phyloP scores from a whole-genome alignment of 2,113 vertebrate species.

The Gnathonemus echidnorhynchus region DNA sequence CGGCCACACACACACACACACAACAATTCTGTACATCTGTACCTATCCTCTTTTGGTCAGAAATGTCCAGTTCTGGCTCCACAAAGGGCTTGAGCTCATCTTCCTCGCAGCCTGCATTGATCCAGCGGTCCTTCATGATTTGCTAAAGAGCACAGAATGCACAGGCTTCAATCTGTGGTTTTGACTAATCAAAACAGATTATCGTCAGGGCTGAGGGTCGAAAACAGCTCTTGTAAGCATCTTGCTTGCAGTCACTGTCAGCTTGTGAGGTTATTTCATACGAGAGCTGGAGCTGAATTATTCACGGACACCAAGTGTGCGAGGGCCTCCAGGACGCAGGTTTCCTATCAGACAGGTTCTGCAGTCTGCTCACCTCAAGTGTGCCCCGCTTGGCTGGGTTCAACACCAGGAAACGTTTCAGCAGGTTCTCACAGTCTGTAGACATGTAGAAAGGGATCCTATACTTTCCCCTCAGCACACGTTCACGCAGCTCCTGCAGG shows the following conservation, averaged over 20 bases:
- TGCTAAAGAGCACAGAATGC: slow-evolving; percentile 60
- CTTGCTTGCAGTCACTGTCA: not conserved
- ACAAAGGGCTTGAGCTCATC: slow-evolving; percentile 92
- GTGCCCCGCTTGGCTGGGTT: slow-evolving; percentile 94
- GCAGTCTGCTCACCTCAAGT: slow-evolving; percentile 80
- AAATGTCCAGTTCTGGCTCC: slow-evolving; percentile 91
- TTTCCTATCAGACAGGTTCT: slow-evolving; percentile 31
- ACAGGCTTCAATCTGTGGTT: not conserved
- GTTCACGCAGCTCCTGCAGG: slow-evolving; percentile 82
- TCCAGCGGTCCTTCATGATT: slow-evolving; percentile 99
- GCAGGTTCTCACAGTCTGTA: slow-evolving; percentile 98
- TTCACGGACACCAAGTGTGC: not conserved
- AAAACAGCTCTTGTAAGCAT: not conserved
- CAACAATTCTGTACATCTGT: slow-evolving; percentile 28
- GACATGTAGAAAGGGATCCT: slow-evolving; percentile 99
- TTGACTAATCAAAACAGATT: not conserved
- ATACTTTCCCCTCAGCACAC: slow-evolving; percentile 96
- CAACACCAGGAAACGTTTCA: slow-evolving; percentile 96
- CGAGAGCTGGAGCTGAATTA: not conserved
- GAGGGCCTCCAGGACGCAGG: not conserved
- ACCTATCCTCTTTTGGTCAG: slow-evolving; percentile 98
- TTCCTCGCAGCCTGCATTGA: slow-evolving; percentile 91
- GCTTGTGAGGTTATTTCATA: not conserved
- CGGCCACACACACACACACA: not conserved
- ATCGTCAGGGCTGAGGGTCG: not conserved